Conservation (phyloP, 2,113 vertebrate genomes). For the Halichoeres trimaculatus region DNA sequence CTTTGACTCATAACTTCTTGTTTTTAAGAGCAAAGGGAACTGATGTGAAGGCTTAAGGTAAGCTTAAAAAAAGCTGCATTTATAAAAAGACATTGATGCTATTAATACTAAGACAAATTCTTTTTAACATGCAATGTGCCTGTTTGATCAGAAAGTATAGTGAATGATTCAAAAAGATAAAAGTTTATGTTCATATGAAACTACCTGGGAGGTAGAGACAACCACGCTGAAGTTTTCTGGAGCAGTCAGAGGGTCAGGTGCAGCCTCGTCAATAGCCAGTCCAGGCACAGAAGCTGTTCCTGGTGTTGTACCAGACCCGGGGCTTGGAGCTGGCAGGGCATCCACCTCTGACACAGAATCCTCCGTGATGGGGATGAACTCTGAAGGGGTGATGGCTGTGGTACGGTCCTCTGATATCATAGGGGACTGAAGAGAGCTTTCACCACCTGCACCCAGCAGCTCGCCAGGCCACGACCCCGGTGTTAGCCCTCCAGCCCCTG, state of each 20-base stretch:
- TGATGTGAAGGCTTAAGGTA: background rate
- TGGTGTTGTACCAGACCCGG: slow-evolving; percentile 49
- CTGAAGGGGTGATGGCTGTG: slow-evolving; percentile 92
- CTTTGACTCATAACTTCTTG: background rate
- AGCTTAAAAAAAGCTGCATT: slow-evolving; percentile 1
- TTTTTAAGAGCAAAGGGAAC: background rate
- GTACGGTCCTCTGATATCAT: slow-evolving; percentile 93
- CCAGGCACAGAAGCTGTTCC: slow-evolving; percentile 33
- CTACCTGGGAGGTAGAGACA: slow-evolving; percentile 86
- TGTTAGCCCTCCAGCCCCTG: slow-evolving; percentile 58
- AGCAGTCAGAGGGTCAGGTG: slow-evolving; percentile 54
- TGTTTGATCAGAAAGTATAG: slow-evolving; percentile 1
- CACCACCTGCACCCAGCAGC: slow-evolving; percentile 80
- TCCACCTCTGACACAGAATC: slow-evolving; percentile 94
- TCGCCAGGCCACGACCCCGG: slow-evolving; percentile 87
- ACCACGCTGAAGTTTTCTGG: slow-evolving; percentile 77
- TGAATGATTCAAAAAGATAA: background rate
- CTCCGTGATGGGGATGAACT: slow-evolving; percentile 91
- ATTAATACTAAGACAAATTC: background rate
- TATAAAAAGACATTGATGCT: background rate
- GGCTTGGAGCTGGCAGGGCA: slow-evolving; percentile 84
- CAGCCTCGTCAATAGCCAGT: slow-evolving; percentile 17
- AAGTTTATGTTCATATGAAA: background rate
- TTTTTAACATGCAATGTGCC: background rate
- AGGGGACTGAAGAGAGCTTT: slow-evolving; percentile 90